Evolutionary conservation across 2,888 invertebrate species (phyloP), one percentile per base, ranked within the genome.

Genomic region (Hanleya hanleyi): DNA sequence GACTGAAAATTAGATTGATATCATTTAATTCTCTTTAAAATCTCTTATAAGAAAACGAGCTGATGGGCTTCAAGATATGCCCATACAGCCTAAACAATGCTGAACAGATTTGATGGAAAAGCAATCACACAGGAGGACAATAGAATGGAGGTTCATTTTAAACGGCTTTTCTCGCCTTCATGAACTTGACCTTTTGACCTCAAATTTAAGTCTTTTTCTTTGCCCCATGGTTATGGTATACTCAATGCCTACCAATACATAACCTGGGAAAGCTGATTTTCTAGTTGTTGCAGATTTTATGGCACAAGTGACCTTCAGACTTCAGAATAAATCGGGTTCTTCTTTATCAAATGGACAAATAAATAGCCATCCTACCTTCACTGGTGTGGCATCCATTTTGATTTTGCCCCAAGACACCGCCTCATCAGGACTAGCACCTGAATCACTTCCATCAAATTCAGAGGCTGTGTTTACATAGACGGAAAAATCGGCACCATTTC

Each of bases 351-450:
- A n/a, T n/a, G n/a, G n/a, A n/a, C n/a, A n/a, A n/a, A n/a, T n/a
- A n/a, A n/a, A n/a, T n/a, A n/a, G n/a, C n/a, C n/a, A n/a, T n/a
- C 57, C 82, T 76, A 95, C 93, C 91, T 99, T 99, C 0, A 98
- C 96, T 0, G 98, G 97, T 35, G 93, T 93, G 0, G 98, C 96
- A 77, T 95, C 94, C 78, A 94, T 94, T 86, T 94, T 94, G 74
- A 99, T 98, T 92, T 99, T 99, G 0, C 99, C 99, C 99, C 99
- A 99, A 2, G 98, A 98, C 0, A 98, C 94, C 0, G 99, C 99
- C 91, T 99, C 99, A 92, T 99, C 99, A 0, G 99, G 99, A 72
- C 96, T 93, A 0, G 99, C 99, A 0, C 99, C 99, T 38, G 98
- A 95, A 90, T 99, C 99, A 88, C 97, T 98, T 0, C 92, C 99